A percentile compares a stretch with the other conserved stretches of the same genome.
Evolutionary conservation across 2,888 invertebrate genomes (phyloP).

Genomic region (Chrysolina americana): DNA sequence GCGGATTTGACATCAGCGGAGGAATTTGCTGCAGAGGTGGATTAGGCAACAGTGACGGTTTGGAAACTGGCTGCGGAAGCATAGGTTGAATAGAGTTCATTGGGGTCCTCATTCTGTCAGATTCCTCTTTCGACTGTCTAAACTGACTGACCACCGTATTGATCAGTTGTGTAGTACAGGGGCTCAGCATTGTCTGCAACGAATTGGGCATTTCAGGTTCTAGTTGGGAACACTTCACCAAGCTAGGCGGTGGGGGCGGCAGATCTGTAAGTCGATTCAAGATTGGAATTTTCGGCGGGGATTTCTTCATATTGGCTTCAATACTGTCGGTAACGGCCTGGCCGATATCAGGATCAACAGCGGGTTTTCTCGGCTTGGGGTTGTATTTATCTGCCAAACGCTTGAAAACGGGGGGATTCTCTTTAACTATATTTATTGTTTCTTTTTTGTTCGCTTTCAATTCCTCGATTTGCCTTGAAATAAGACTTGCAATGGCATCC

Average conservation of each 20-base stretch:
- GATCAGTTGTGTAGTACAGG: constrained; percentile 46
- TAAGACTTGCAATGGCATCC: constrained; percentile 5
- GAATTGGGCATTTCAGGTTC: constrained; percentile 39
- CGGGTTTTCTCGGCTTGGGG: constrained; percentile 66
- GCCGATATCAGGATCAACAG: constrained; percentile 58
- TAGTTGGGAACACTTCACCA: constrained; percentile 41
- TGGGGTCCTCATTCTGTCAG: background rate
- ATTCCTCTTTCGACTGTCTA: constrained; percentile 31
- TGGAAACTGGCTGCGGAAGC: background rate
- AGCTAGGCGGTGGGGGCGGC: constrained; percentile 48
- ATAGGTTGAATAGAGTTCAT: background rate
- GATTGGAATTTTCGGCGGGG: constrained; percentile 48
- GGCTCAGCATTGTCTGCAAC: constrained; percentile 44
- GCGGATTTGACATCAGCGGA: constrained; percentile 26
- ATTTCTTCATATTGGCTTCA: constrained; percentile 55
- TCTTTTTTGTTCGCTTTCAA: constrained; percentile 10
- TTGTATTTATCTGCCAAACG: constrained; percentile 70
- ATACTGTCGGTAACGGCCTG: constrained; percentile 60
- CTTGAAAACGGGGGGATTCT: constrained; percentile 47
- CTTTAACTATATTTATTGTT: constrained; percentile 20
- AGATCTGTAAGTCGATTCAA: constrained; percentile 38
- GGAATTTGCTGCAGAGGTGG: constrained; percentile 7
- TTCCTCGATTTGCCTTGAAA: constrained; percentile 29
- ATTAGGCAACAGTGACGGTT: constrained; percentile 1
- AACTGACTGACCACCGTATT: constrained; percentile 51